Percentiles rank a stretch among this genome's conserved stretches.
These are phyloP conservation scores for Tortricodes alternella DNA, from an alignment of 2,888 invertebrate species.

Conservation along the genomic window DNA sequence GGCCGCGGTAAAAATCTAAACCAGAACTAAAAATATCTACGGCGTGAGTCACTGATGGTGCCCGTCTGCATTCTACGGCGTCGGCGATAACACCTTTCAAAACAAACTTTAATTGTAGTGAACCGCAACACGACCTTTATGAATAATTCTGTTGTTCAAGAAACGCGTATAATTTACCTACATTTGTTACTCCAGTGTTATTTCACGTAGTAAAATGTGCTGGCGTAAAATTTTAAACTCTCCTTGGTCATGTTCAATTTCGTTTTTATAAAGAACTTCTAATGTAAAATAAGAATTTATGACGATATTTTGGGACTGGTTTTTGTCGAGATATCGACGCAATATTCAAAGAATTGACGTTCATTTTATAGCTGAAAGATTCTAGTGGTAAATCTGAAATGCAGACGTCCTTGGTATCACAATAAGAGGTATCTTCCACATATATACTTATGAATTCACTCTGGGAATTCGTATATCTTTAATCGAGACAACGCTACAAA, in stretches of 20 bases:
- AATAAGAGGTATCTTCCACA: constrained; percentile 4
- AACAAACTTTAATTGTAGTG: constrained; percentile 26
- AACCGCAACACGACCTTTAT: constrained; percentile 27
- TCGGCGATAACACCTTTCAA: constrained; percentile 24
- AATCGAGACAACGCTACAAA: neutral
- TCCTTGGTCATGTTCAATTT: no score
- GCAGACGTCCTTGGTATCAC: constrained; percentile 18
- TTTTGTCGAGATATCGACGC: neutral
- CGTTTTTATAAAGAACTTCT: no score
- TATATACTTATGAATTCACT: neutral
- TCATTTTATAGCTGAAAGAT: constrained; percentile 21
- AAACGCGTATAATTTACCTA: constrained; percentile 1
- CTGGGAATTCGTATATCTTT: neutral
- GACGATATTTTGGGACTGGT: neutral
- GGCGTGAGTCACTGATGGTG: constrained; percentile 46
- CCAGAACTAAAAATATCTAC: constrained; percentile 52
- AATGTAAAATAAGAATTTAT: neutral
- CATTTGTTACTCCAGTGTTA: neutral
- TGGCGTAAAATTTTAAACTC: neutral
- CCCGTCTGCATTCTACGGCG: constrained; percentile 28
- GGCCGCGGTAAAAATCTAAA: constrained; percentile 53
- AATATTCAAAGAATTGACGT: constrained; percentile 15
- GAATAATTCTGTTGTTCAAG: constrained; percentile 24
- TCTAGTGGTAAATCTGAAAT: constrained; percentile 11
- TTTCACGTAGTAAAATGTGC: neutral